A percentile compares a stretch with the other conserved stretches of the same genome.
Conservation (phyloP, 2,888 invertebrate species). For the Ptychoptera albimana region DNA sequence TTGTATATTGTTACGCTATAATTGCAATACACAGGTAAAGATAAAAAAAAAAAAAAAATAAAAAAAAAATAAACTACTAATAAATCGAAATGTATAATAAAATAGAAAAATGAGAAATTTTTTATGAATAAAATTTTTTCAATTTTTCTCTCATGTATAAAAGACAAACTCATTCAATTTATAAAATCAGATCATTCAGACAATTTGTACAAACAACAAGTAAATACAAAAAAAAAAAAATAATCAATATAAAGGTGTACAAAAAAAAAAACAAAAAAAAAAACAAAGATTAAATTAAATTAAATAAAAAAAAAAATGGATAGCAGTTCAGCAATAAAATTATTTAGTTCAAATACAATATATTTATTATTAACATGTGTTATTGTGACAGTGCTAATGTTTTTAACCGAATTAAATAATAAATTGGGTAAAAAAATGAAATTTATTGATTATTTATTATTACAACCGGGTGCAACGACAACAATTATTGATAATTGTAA, state of each 20-base stretch:
- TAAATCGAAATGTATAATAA: no score
- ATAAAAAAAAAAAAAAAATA: no score
- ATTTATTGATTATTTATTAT: slow-evolving; percentile 1
- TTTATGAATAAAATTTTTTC: no score
- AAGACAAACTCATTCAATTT: not conserved
- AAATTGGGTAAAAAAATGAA: not conserved
- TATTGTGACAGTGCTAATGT: slow-evolving; percentile 9
- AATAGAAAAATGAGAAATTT: no score
- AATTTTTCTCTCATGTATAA: not conserved
- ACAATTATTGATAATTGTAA: slow-evolving; percentile 2
- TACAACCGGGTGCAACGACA: slow-evolving; percentile 1
- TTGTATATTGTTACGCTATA: no score
- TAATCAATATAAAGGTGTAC: not conserved
- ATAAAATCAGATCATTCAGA: slow-evolving; percentile 2
- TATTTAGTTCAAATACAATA: slow-evolving; percentile 13
- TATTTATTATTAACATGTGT: slow-evolving; percentile 12
- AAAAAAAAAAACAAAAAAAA: not conserved
- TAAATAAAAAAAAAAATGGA: slow-evolving; percentile 3
- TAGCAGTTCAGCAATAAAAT: slow-evolving; percentile 5
- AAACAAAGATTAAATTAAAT: no score
- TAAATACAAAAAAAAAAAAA: not conserved
- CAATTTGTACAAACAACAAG: not conserved
- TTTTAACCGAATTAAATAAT: slow-evolving; percentile 3
- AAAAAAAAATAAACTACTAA: no score
- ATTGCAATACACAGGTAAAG: no score